phyloP scores from a whole-genome alignment of 2,888 invertebrate species.

The Ophion obscuratus region DNA sequence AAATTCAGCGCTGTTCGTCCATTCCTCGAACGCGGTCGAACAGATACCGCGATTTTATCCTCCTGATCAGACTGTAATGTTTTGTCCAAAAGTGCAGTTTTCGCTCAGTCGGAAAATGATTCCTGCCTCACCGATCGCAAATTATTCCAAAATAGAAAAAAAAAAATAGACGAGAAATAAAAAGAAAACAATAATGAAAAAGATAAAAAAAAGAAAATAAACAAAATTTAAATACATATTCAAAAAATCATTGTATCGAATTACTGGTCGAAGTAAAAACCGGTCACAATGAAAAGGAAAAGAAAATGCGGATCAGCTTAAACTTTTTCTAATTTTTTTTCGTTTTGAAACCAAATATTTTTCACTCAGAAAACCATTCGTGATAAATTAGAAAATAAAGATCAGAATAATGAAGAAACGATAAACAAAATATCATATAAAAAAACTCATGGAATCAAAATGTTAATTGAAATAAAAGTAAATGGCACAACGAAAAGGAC shows the following conservation, averaged over 20 bases:
- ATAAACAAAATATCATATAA: no score
- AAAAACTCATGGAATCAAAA: no score
- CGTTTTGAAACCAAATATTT: background rate
- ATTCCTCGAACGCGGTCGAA: background rate
- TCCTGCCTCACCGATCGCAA: no score
- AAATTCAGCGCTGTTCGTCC: constrained; percentile 25
- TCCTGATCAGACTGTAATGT: background rate
- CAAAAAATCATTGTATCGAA: no score
- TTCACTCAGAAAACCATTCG: background rate
- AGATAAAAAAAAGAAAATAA: background rate
- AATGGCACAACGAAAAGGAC: no score
- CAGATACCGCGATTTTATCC: constrained; percentile 4
- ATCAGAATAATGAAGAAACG: no score
- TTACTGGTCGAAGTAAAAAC: no score
- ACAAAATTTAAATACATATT: background rate
- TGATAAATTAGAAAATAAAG: background rate
- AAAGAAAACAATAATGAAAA: no score
- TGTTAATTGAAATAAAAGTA: background rate
- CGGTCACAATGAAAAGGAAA: no score
- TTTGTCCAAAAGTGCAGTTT: background rate
- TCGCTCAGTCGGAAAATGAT: background rate
- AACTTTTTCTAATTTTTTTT: no score
- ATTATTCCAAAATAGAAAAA: background rate
- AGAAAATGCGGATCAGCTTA: no score
- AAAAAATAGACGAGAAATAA: background rate